Conservation (phyloP, 2,888 invertebrate genomes). For the Thumatha senex region DNA sequence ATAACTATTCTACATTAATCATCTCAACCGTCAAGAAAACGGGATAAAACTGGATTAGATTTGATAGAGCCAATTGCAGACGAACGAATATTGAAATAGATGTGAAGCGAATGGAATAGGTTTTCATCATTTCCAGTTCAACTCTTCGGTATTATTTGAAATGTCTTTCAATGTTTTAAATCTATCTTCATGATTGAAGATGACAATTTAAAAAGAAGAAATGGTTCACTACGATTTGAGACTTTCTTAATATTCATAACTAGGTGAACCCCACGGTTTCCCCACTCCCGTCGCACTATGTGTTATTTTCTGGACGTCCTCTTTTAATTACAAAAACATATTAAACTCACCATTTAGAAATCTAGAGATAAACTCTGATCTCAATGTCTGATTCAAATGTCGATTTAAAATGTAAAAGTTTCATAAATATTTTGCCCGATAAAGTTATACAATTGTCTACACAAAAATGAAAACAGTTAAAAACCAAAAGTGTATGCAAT, state of each 20-base stretch:
- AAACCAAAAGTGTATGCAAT: too few relatives aligned
- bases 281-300: too few relatives aligned
- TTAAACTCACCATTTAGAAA: too few relatives aligned
- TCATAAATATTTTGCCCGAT: too few relatives aligned
- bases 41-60: slow-evolving; percentile 27
- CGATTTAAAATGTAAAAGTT: too few relatives aligned
- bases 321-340: too few relatives aligned
- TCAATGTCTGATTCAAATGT: too few relatives aligned
- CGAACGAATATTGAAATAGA: slow-evolving; percentile 32
- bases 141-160: slow-evolving; percentile 34
- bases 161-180: slow-evolving; percentile 30
- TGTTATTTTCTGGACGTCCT: too few relatives aligned
- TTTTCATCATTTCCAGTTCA: slow-evolving; percentile 37
- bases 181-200: slow-evolving; percentile 14
- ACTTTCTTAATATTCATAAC: too few relatives aligned
- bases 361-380: too few relatives aligned
- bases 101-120: slow-evolving; percentile 38
- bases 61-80: slow-evolving; percentile 24
- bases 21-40: slow-evolving; percentile 18
- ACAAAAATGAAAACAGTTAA: too few relatives aligned
- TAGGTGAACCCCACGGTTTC: background rate
- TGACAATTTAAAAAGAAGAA: background rate
- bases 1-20: slow-evolving; percentile 2
- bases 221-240: background rate
- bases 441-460: too few relatives aligned